A percentile compares a stretch with the other conserved stretches of the same genome.
Conservation (phyloP, 1,140 invertebrate species). For the Pogonomyrmex barbatus region DNA sequence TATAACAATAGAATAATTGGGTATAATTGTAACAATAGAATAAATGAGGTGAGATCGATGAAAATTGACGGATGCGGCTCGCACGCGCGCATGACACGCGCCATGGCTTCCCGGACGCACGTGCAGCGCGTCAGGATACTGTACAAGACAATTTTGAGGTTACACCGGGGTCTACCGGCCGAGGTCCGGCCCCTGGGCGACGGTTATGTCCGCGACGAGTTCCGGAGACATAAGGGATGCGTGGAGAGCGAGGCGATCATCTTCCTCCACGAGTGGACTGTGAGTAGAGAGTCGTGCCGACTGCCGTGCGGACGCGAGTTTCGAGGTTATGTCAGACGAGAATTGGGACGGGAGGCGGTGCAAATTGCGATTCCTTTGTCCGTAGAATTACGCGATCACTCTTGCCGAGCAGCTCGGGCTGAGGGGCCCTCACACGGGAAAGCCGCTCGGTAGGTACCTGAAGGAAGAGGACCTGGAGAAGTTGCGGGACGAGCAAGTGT, state of each 20-base stretch:
- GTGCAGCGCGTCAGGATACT: slow-evolving; percentile 90
- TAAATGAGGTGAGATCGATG: not conserved
- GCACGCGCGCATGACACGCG: not conserved
- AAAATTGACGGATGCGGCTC: not conserved
- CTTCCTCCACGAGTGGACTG: slow-evolving; percentile 96
- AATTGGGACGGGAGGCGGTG: no score
- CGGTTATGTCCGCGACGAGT: slow-evolving; percentile 95
- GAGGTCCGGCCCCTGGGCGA: slow-evolving; percentile 93
- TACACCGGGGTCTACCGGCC: slow-evolving; percentile 93
- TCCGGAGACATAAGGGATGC: slow-evolving; percentile 94
- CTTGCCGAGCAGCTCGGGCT: slow-evolving; percentile 91
- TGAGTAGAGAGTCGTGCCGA: slow-evolving; percentile 85
- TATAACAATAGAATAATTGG: no score
- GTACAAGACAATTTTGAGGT: slow-evolving; percentile 95
- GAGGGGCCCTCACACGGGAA: slow-evolving; percentile 86
- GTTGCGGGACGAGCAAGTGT: slow-evolving; percentile 92
- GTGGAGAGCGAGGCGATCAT: slow-evolving; percentile 89
- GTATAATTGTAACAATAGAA: not conserved
- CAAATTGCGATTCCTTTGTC: slow-evolving; percentile 19
- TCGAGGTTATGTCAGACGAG: slow-evolving; percentile 34
- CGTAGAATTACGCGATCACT: slow-evolving; percentile 91
- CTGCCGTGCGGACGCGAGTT: not conserved
- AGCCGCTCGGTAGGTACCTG: slow-evolving; percentile 88
- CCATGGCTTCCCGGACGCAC: slow-evolving; percentile 83
- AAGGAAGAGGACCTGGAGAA: slow-evolving; percentile 88